Conservation (phyloP, 2,797 vertebrate genomes). For the Coluber constrictor region DNA sequence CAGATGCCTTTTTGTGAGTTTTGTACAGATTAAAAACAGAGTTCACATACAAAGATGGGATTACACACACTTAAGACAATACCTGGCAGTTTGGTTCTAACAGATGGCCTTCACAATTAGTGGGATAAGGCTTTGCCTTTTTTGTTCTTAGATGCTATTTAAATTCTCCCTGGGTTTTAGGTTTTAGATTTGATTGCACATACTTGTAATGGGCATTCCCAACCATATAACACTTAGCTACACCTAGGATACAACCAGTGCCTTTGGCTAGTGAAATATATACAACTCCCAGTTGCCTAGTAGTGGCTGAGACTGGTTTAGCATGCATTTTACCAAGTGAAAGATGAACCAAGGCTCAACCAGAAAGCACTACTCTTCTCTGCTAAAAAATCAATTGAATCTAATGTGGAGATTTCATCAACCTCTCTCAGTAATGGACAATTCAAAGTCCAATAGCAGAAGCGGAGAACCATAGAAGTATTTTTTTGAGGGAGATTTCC, state of each 20-base stretch:
- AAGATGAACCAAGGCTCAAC: background rate
- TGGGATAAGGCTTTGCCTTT: background rate
- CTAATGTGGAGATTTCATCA: background rate
- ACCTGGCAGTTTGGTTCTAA: conserved; percentile 48
- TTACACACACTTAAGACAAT: conserved; percentile 63
- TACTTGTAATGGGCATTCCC: background rate
- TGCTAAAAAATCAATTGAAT: background rate
- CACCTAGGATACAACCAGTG: background rate
- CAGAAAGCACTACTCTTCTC: background rate
- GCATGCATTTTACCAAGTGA: background rate
- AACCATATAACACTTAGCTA: background rate
- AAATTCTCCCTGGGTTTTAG: background rate
- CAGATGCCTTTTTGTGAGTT: conserved; percentile 60
- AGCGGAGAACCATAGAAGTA: background rate
- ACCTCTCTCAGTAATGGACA: background rate
- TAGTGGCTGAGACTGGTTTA: background rate
- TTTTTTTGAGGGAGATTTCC: background rate
- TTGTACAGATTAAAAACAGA: conserved; percentile 56
- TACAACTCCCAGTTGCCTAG: background rate
- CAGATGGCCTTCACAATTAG: conserved; percentile 55
- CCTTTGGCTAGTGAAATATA: background rate
- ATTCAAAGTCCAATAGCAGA: background rate
- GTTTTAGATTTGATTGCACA: background rate
- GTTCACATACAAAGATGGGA: conserved; percentile 46
- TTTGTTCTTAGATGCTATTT: conserved; percentile 33